phyloP scores from a whole-genome alignment of 2,797 vertebrate genomes.

The Chelonia mydas region DNA sequence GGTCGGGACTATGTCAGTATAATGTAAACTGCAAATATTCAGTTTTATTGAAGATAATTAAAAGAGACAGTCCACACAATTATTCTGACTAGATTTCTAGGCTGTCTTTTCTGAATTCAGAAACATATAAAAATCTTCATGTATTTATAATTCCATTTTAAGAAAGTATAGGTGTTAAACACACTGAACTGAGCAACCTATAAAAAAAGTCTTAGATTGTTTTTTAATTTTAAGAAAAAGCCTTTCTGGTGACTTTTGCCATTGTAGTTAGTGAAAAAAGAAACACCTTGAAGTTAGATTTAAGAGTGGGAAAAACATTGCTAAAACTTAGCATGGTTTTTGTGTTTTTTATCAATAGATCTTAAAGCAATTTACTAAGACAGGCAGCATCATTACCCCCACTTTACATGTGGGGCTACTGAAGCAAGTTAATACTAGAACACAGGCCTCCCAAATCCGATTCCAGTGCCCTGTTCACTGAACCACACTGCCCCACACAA shows the following conservation, averaged over 20 bases:
- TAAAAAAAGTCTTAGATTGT: background rate
- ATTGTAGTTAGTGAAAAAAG: background rate
- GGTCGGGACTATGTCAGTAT: constrained; percentile 34
- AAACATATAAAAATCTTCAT: constrained; percentile 50
- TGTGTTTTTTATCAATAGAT: background rate
- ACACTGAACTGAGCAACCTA: background rate
- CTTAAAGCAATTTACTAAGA: background rate
- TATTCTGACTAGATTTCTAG: constrained; percentile 44
- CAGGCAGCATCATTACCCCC: background rate
- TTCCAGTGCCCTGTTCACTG: fast-evolving
- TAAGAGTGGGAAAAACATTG: background rate
- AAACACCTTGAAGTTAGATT: background rate
- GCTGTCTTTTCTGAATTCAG: constrained; percentile 54
- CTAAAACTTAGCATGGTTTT: background rate
- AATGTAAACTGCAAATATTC: constrained; percentile 75
- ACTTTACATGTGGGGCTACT: background rate
- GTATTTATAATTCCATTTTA: constrained; percentile 47
- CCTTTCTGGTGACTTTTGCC: background rate
- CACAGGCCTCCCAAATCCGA: fast-evolving
- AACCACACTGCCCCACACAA: background rate
- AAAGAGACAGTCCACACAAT: constrained; percentile 63
- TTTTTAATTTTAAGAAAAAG: constrained; percentile 30
- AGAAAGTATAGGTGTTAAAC: constrained; percentile 40
- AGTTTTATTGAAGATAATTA: constrained; percentile 79
- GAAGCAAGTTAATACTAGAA: background rate